phyloP scores from a whole-genome alignment of 2,888 invertebrate species.

The Hirtodrosophila alboralis region DNA sequence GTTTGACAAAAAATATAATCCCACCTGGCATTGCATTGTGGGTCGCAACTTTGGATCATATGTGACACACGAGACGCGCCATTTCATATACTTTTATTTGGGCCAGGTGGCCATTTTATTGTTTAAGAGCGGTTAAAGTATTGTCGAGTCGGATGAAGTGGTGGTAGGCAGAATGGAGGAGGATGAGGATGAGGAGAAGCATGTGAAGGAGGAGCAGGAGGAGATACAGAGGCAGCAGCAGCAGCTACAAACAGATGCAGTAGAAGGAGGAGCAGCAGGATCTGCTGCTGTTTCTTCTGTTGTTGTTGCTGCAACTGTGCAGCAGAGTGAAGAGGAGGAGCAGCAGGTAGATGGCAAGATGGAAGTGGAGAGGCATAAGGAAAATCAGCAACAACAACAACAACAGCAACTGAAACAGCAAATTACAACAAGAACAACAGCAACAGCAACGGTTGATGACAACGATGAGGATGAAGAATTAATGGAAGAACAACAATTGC shows the following conservation, averaged over 20 bases:
- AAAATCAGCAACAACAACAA: constrained; percentile 13
- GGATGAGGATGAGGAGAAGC: too few relatives aligned
- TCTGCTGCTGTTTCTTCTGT: constrained; percentile 11
- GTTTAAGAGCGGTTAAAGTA: constrained; percentile 97
- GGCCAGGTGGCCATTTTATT: constrained; percentile 99
- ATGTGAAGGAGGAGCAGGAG: constrained; percentile 44
- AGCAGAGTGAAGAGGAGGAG: constrained; percentile 24
- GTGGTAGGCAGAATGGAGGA: constrained; percentile 69
- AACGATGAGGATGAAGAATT: constrained; percentile 8
- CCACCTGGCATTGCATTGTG: constrained; percentile 99
- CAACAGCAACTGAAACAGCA: constrained; percentile 25
- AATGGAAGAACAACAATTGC: constrained; percentile 17
- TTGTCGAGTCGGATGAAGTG: constrained; percentile 78
- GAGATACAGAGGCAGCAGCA: too few relatives aligned
- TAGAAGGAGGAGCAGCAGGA: constrained; percentile 12
- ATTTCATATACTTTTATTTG: constrained; percentile 99
- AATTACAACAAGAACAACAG: constrained; percentile 1
- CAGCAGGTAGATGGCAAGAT: constrained; percentile 28
- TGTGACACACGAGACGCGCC: constrained; percentile 99
- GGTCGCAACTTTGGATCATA: constrained; percentile 99
- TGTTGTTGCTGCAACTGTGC: not conserved
- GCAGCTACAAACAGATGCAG: constrained; percentile 27
- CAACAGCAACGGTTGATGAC: constrained; percentile 14
- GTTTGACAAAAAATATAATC: constrained; percentile 99
- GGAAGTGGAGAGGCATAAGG: constrained; percentile 30